Evolutionary conservation across 2,888 invertebrate species (phyloP), one percentile per base, ranked within the genome.

Genomic region (Hemicrepidius hirtus): DNA sequence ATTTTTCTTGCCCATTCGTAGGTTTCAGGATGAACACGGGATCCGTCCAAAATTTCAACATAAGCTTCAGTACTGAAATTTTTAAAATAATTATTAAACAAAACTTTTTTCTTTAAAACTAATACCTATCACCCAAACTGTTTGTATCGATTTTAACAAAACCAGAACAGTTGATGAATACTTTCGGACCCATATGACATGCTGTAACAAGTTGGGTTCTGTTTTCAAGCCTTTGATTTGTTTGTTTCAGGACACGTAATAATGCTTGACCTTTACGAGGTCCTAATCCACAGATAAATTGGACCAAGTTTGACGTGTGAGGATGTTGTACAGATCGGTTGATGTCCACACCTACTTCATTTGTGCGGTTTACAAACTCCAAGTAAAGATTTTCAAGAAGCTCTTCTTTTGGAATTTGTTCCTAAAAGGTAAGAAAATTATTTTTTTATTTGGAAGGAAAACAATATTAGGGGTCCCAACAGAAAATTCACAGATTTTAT

Each of bases 1-100:
- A 99, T 99, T 88, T 99, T 99, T 44, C 99, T 89, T 0, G 99
- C 99, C 99, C 99, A 99, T 84, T 99, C 99, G 85, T 99, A 99
- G 0, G 98, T 97, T 88, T 99, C 99, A 0, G 99, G 99, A 88
- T 99, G 99, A 0, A 99, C 98, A 79, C 99, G 91, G 0, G 99
- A 98, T 0, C 98, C 98, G 84, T 99, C 99, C 64, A 99, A 88
- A 0, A 98, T 97, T 88, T 98, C 95, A 0, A 98, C 96, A 81
- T 97, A 98, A 0, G 96, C 95, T 83, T 98, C 97, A 0, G 97
- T 97, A 83, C 96, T 91, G 66, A 20, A 16, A 53, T 28, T 13
- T 6, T 5, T 21, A 6, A 21, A 53, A 13, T 28, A 53, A 4
- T 4, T 63, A 59, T 10, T 32, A n/a, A 57, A 64, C 7, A 46